Evolutionary conservation across 23 tunicate species (phyloP).

Genomic region (Diplosoma virens): DNA sequence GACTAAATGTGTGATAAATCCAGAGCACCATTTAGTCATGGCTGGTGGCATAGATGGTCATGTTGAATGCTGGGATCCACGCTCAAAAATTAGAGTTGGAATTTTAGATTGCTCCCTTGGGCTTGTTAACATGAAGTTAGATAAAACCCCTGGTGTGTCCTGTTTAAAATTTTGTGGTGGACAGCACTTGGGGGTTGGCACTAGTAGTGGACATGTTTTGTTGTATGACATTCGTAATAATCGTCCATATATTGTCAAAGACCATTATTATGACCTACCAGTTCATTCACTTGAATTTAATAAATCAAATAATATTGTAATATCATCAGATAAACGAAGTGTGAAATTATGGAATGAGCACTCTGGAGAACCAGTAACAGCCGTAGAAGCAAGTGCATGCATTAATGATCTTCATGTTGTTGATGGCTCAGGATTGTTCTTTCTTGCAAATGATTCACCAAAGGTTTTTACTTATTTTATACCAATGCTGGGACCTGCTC

Average conservation of each 20-base stretch:
- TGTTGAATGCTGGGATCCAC: constrained; percentile 96
- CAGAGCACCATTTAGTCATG: constrained; percentile 67
- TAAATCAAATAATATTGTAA: constrained; percentile 47
- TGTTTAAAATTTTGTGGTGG: constrained; percentile 47
- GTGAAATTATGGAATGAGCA: constrained; percentile 86
- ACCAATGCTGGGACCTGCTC: constrained; percentile 90
- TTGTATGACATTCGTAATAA: constrained; percentile 76
- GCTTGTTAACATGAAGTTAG: not conserved
- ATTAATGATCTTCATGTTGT: constrained; percentile 66
- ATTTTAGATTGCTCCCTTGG: constrained; percentile 51
- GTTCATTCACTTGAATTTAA: constrained; percentile 81
- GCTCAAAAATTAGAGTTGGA: constrained; percentile 63
- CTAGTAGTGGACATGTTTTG: constrained; percentile 81
- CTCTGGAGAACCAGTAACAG: constrained; percentile 83
- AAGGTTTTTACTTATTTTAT: constrained; percentile 84
- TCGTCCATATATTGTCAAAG: constrained; percentile 65
- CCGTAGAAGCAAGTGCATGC: constrained; percentile 63
- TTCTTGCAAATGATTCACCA: constrained; percentile 80
- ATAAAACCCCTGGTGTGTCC: constrained; percentile 28
- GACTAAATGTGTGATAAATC: constrained; percentile 27
- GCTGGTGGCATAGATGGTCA: constrained; percentile 74
- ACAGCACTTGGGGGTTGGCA: constrained; percentile 64
- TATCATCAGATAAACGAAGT: constrained; percentile 68
- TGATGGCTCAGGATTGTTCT: constrained; percentile 63
- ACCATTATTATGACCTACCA: constrained; percentile 81